phyloP scores from a whole-genome alignment of 1,140 invertebrate species.

The Solenopsis invicta region DNA sequence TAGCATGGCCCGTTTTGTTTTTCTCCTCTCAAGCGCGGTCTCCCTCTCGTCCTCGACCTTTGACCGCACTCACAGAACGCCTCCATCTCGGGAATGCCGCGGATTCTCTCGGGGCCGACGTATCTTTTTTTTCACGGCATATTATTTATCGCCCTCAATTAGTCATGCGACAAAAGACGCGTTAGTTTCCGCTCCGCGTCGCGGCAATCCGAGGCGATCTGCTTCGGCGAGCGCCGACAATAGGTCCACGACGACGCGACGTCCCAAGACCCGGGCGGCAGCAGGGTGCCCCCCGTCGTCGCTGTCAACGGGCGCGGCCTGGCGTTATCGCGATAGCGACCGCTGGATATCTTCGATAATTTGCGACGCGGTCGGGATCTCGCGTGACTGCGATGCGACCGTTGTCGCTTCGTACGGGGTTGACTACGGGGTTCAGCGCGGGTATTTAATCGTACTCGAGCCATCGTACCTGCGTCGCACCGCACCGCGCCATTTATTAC shows the following conservation, averaged over 20 bases:
- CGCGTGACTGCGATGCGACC: constrained; percentile 28
- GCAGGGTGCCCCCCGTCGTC: not conserved
- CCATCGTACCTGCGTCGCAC: constrained; percentile 40
- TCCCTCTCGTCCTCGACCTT: constrained; percentile 70
- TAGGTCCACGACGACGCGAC: constrained; percentile 32
- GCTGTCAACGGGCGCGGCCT: constrained; percentile 58
- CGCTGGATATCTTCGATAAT: constrained; percentile 69
- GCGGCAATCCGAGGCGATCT: constrained; percentile 68
- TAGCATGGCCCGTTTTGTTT: constrained; percentile 38
- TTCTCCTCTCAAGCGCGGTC: constrained; percentile 9
- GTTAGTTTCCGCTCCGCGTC: constrained; percentile 62
- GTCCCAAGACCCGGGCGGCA: not conserved
- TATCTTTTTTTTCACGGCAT: constrained; percentile 59
- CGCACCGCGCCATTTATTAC: constrained; percentile 45
- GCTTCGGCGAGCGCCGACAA: constrained; percentile 73
- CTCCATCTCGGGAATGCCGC: constrained; percentile 49
- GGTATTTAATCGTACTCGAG: constrained; percentile 50
- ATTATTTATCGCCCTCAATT: constrained; percentile 76
- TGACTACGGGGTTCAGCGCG: constrained; percentile 42
- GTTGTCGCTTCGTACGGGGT: constrained; percentile 33
- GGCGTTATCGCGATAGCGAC: constrained; percentile 68
- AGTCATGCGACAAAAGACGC: constrained; percentile 79
- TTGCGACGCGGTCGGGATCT: constrained; percentile 35
- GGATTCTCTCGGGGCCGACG: constrained; percentile 40
- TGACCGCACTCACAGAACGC: constrained; percentile 63